These are phyloP conservation scores for Myiopsitta monachus DNA, from an alignment of 2,113 vertebrate genomes.

Conservation along the genomic window DNA sequence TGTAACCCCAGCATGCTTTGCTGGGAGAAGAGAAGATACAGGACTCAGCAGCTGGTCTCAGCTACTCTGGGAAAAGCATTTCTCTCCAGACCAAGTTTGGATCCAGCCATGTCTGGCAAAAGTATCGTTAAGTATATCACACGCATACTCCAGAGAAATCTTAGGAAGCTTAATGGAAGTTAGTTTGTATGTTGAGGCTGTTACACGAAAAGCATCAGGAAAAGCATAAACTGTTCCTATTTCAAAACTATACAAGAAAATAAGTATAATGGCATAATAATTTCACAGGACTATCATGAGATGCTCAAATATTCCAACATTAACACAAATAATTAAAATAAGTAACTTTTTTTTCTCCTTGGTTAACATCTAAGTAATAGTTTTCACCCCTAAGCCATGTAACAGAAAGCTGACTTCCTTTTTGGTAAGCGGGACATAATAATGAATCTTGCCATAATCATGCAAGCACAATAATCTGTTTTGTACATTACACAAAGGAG, in stretches of 20 bases:
- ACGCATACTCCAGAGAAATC: slow-evolving; percentile 47
- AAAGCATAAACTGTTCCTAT: slow-evolving; percentile 41
- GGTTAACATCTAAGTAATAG: not conserved
- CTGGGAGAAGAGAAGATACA: slow-evolving; percentile 39
- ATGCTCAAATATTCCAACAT: not conserved
- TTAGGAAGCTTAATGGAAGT: slow-evolving; percentile 57
- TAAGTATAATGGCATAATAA: not conserved
- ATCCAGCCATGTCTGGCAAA: slow-evolving; percentile 58
- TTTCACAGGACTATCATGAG: not conserved
- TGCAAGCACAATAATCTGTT: not conserved
- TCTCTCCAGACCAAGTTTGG: slow-evolving; percentile 41
- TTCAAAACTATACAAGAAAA: not conserved
- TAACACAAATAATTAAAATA: not conserved
- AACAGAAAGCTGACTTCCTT: not conserved
- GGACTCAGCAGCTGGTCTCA: slow-evolving; percentile 64
- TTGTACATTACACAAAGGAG: not conserved
- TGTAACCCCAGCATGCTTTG: slow-evolving; percentile 36
- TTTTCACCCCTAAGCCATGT: not conserved
- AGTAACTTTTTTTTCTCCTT: not conserved
- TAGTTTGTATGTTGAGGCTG: slow-evolving; percentile 54
- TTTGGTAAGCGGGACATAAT: not conserved
- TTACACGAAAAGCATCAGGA: slow-evolving; percentile 50
- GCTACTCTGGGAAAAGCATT: slow-evolving; percentile 58
- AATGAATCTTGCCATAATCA: not conserved
- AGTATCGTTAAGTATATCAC: slow-evolving; percentile 19